Base-by-base conservation (phyloP, 2,797 vertebrate species). In the Enteromius mattozi region DNA sequence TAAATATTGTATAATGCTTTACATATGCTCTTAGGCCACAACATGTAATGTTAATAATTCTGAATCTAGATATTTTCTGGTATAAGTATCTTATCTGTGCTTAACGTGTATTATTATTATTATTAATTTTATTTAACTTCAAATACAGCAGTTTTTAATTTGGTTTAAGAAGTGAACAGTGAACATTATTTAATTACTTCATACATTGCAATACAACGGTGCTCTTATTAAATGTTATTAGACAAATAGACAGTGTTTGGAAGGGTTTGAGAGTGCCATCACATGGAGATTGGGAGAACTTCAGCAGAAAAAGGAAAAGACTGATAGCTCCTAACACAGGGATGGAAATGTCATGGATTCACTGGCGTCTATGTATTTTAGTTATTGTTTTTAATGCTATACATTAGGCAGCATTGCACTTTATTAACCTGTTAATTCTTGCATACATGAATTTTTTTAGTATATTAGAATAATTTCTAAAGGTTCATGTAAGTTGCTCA, bases 211-310 rank as follows among this genome's bases (percentile, higher is more conserved):
- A 16, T 16, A 17, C 27, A 17, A 30, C 27, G 3, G 5, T 30
- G 24, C 2, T 63, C 24, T 13, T 30, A 27, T 63, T 63, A 30
- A 30, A 30, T 30, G 12, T 16, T 63, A 30, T 27, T 61, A 61
- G 27, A 63, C 24, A 63, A 63, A 33, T 33, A 16, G 13, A 63
- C 30, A 6, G 12, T 14, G 4, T 63, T 63, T 63, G 4, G 4
- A 63, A 35, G 47, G 27, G 47, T 33, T 35, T 35, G 65, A 75
- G 27, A 75, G 49, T 75, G 72, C 47, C 71, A 74, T 74, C 27
- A 54, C 2, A 35, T 75, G 47, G 72, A 30, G 30, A 21, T 2
- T 10, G 35, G 27, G 40, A 12, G 37, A n/a, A 42, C 37, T 42
- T 69, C 19, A 19, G 30, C 12, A 51, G 9, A 33, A 33, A n/a